A percentile compares a stretch with the other conserved stretches of the same genome.
Conservation (phyloP, 1,140 invertebrate species). For the Drosophila lacertosa region DNA sequence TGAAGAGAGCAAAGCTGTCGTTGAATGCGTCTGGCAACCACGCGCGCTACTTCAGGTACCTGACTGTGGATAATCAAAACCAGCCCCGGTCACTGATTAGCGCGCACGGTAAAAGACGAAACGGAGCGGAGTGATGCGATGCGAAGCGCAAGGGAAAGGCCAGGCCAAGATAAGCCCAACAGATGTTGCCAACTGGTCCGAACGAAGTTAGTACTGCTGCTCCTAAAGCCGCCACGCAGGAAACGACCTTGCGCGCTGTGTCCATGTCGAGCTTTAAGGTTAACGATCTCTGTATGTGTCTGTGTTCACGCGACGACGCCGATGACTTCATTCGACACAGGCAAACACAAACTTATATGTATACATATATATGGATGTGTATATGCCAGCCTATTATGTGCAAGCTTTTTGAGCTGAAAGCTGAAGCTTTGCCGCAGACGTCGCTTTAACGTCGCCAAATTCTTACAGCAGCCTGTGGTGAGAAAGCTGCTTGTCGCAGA, state of each 20-base stretch:
- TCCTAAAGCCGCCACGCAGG: constrained; percentile 14
- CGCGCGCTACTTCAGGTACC: constrained; percentile 99
- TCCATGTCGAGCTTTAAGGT: constrained; percentile 78
- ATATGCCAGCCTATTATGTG: constrained; percentile 16
- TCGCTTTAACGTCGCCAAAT: constrained; percentile 23
- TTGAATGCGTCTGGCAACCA: constrained; percentile 85
- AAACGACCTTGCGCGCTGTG: constrained; percentile 78
- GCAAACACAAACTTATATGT: constrained; percentile 6
- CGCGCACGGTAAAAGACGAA: constrained; percentile 85
- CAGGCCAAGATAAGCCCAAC: constrained; percentile 69
- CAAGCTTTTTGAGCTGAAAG: constrained; percentile 50
- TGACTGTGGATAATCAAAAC: constrained; percentile 88
- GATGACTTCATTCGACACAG: constrained; percentile 73
- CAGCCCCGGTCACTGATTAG: constrained; percentile 90
- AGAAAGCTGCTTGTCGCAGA: constrained; percentile 35
- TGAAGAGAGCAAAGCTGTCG: background rate
- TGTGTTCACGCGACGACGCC: constrained; percentile 42
- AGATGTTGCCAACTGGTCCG: constrained; percentile 54
- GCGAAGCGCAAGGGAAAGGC: constrained; percentile 2
- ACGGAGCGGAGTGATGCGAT: no score
- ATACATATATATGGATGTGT: background rate
- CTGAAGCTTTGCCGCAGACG: constrained; percentile 37
- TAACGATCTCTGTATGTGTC: constrained; percentile 77
- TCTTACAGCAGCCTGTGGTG: constrained; percentile 29
- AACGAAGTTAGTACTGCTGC: constrained; percentile 33